phyloP scores from a whole-genome alignment of 2,888 invertebrate species.

The Temnothorax unifasciatus region DNA sequence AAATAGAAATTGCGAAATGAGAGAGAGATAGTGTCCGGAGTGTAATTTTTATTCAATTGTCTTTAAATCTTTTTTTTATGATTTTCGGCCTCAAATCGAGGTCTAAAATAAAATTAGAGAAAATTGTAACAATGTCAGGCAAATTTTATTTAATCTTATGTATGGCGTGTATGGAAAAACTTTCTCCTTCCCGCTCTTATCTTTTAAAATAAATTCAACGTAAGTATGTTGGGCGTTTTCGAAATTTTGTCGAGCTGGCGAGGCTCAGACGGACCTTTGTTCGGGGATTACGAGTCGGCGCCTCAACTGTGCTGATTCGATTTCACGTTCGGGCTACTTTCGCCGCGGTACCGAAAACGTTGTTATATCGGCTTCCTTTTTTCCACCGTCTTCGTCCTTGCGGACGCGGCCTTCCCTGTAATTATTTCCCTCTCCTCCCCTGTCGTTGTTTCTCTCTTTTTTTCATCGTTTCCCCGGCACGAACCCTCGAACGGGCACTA shows the following conservation, averaged over 20 bases:
- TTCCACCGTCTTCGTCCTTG: conserved; percentile 32
- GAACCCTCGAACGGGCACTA: conserved; percentile 27
- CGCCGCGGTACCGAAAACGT: conserved; percentile 33
- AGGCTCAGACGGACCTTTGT: conserved; percentile 18
- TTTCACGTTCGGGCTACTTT: conserved; percentile 38
- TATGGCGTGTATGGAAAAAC: background rate
- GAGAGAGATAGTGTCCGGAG: background rate
- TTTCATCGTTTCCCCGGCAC: conserved; percentile 5
- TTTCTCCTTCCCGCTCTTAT: background rate
- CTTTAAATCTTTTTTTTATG: background rate
- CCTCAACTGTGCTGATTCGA: conserved; percentile 20
- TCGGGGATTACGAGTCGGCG: conserved; percentile 2
- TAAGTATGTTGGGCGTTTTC: background rate
- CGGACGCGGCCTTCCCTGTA: conserved; percentile 55
- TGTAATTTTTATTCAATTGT: background rate
- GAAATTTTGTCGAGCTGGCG: conserved; percentile 12
- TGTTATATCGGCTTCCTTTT: conserved; percentile 17
- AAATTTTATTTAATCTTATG: conserved; percentile 8
- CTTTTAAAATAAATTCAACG: background rate
- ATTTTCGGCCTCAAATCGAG: background rate
- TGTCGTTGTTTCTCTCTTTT: conserved; percentile 12
- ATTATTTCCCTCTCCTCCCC: conserved; percentile 44
- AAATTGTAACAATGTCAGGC: background rate
- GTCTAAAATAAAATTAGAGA: background rate
- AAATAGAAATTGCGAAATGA: background rate